phyloP scores from a whole-genome alignment of 2,797 vertebrate species.

The Clarias fuscus region DNA sequence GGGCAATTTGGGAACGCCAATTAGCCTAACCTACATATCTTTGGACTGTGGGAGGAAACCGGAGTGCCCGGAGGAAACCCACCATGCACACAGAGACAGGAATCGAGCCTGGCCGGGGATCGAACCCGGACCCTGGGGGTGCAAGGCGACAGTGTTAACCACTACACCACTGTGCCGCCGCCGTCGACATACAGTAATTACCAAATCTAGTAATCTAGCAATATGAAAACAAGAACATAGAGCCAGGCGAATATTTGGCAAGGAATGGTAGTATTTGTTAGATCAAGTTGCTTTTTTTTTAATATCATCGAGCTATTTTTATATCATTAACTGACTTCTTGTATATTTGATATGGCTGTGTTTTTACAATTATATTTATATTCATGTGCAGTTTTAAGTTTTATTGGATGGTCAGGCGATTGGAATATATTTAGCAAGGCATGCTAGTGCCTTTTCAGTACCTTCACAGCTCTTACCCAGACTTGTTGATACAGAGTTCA shows the following conservation, averaged over 20 bases:
- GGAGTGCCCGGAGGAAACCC: too few relatives aligned
- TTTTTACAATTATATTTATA: conserved; percentile 11
- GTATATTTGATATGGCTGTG: conserved; percentile 8
- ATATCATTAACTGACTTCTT: not conserved
- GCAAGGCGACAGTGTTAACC: too few relatives aligned
- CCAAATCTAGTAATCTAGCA: not conserved
- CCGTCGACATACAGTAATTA: not conserved
- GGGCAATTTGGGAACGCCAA: too few relatives aligned
- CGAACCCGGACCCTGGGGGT: too few relatives aligned
- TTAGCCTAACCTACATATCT: too few relatives aligned
- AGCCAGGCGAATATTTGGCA: not conserved
- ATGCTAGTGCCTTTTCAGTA: conserved; percentile 6
- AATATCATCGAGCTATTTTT: not conserved
- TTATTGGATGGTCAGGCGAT: conserved; percentile 15
- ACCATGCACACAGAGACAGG: too few relatives aligned
- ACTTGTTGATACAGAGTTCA: not conserved
- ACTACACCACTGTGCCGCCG: too few relatives aligned
- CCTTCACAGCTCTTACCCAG: not conserved
- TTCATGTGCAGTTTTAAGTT: conserved; percentile 12
- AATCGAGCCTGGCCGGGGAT: too few relatives aligned
- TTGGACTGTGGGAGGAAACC: too few relatives aligned
- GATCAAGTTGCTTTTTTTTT: not conserved
- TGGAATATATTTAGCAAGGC: conserved; percentile 18
- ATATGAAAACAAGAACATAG: not conserved
- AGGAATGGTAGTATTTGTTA: not conserved